Base-by-base conservation (phyloP, 2,797 vertebrate genomes). In the Decapterus maruadsi region DNA sequence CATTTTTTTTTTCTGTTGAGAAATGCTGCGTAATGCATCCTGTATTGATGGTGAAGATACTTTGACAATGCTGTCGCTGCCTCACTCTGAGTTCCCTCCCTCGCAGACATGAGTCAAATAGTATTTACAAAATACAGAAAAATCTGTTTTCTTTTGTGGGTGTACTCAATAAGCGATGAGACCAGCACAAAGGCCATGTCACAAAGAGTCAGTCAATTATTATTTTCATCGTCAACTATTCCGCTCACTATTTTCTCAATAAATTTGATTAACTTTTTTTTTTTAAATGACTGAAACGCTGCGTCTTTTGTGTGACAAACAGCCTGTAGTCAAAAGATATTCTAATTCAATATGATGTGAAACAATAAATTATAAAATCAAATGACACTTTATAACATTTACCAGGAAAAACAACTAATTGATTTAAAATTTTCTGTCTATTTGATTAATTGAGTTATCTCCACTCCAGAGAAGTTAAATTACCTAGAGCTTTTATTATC, bases 1-100 rank as follows among this genome's bases (percentile, higher is more conserved):
- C 83, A 64, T 79, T 88, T 81, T 86, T 86, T n/a, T 78, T 87
- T 75, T 76, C 58, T 31, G 31, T 34, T 16, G 34, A 53, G 79
- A 86, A 89, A 87, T 82, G 89, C 90, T 79, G 86, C 51, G 72
- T 89, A 90, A 90, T 84, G 84, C 84, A 70, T 86, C 54, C 72
- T 65, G 77, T 60, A 72, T 83, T 34, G 79, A 80, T 50, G 66
- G 68, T 76, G 42, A 78, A 48, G 71, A 83, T 76, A 68, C 72
- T 87, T 77, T 81, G 80, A 90, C 76, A 75, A 76, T 22, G 70
- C 55, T 71, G 69, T 58, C 31, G 6, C 20, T 3, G 63, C 36
- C 76, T 67, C 42, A 40, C 50, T 69, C 20, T 6, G 12, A 64
- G 43, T 45, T 63, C 19, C 50, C 55, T 67, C 60, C 54, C 26